These are phyloP conservation scores for Rhea americana DNA, from an alignment of 2,113 vertebrate species.

Conservation along the genomic window DNA sequence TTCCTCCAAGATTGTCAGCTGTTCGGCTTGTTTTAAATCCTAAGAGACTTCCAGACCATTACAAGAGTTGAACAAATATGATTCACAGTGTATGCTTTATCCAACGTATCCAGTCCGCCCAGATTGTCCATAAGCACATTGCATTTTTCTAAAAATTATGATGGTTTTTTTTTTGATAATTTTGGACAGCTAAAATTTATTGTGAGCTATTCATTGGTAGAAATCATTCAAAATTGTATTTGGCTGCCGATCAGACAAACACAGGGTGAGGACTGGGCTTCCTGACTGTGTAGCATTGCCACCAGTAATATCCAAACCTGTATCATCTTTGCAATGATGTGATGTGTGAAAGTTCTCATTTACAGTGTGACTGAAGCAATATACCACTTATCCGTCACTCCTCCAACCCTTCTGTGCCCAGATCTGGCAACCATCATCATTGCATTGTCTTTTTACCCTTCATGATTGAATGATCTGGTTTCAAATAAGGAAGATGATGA, in stretches of 20 bases:
- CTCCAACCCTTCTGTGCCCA: not conserved
- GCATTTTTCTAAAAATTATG: not conserved
- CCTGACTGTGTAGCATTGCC: not conserved
- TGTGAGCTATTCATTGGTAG: not conserved
- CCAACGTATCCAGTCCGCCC: not conserved
- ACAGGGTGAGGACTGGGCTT: not conserved
- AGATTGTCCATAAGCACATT: constrained; percentile 19
- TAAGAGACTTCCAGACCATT: constrained; percentile 65
- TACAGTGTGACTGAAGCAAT: not conserved
- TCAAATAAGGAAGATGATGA: not conserved
- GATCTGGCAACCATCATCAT: not conserved
- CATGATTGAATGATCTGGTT: not conserved
- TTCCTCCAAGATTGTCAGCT: constrained; percentile 78
- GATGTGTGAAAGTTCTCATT: not conserved
- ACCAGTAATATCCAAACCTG: not conserved
- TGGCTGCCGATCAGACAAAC: not conserved
- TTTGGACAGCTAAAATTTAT: not conserved
- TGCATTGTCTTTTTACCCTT: not conserved
- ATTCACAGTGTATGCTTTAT: constrained; percentile 20
- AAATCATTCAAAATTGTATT: not conserved
- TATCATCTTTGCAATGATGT: not conserved
- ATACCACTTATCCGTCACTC: not conserved
- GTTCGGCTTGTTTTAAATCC: constrained; percentile 88
- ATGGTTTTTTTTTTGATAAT: not conserved
- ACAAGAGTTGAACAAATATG: constrained; percentile 25